Percentiles rank a stretch among this genome's conserved stretches.
phyloP scores from a whole-genome alignment of 2,113 vertebrate genomes.

The Megalops atlanticus region DNA sequence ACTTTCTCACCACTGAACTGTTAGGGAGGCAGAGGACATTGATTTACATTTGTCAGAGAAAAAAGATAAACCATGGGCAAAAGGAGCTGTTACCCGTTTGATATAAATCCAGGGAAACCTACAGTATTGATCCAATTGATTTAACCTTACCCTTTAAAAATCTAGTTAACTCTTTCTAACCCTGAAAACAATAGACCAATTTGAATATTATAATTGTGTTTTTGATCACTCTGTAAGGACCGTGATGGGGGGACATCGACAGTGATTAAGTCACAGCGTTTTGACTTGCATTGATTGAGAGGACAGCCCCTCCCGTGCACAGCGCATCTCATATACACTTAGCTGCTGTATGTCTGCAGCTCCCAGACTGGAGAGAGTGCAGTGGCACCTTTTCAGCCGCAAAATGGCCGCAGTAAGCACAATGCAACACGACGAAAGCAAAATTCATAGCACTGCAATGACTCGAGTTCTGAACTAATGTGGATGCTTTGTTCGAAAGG shows the following conservation, averaged over 20 bases:
- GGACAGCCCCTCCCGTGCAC: conserved; percentile 15
- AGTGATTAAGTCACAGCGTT: conserved; percentile 56
- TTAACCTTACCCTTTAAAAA: conserved; percentile 76
- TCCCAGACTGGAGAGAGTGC: neutral
- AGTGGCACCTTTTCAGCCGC: conserved; percentile 8
- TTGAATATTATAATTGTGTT: conserved; percentile 78
- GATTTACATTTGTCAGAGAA: conserved; percentile 74
- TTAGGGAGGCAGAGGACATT: conserved; percentile 66
- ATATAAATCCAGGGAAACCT: conserved; percentile 78
- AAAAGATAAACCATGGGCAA: conserved; percentile 66
- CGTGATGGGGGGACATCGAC: conserved; percentile 24
- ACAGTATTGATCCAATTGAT: conserved; percentile 82
- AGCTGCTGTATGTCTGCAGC: conserved; percentile 3
- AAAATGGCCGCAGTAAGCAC: conserved; percentile 43
- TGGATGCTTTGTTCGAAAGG: neutral
- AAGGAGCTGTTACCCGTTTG: conserved; percentile 68
- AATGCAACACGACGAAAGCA: conserved; percentile 8
- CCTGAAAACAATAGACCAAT: conserved; percentile 66
- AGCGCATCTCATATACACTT: neutral
- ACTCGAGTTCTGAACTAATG: neutral
- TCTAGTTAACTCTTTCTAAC: conserved; percentile 67
- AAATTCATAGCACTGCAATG: neutral
- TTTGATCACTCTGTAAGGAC: conserved; percentile 63
- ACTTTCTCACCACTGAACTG: conserved; percentile 55
- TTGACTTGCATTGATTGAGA: conserved; percentile 37